Evolutionary conservation across 2,113 vertebrate genomes (phyloP).

Genomic region (Albula glossodonta): DNA sequence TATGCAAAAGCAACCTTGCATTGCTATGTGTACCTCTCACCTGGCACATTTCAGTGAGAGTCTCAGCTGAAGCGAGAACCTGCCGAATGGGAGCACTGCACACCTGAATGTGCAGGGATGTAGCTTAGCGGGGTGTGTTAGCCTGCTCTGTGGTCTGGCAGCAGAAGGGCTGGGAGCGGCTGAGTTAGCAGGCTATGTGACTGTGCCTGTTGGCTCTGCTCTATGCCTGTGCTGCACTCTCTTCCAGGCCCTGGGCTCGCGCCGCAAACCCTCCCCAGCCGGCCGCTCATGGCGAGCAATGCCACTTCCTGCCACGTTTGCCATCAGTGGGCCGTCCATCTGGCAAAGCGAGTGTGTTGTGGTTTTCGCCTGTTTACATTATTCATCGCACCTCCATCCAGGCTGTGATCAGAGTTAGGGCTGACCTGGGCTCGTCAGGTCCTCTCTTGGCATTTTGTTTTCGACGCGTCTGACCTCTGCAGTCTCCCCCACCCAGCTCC

Average conservation of each 20-base stretch:
- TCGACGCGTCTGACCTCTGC: background rate
- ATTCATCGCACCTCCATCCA: slow-evolving; percentile 13
- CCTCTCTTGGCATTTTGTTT: background rate
- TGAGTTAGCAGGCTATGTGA: background rate
- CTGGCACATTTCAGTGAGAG: too few species aligned
- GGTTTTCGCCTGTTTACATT: slow-evolving; percentile 23
- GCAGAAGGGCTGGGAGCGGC: too few species aligned
- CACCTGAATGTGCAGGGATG: too few species aligned
- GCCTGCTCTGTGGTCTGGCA: too few species aligned
- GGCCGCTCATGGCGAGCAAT: background rate
- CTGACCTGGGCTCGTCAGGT: background rate
- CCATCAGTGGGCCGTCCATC: slow-evolving; percentile 26
- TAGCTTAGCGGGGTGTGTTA: too few species aligned
- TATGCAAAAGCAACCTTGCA: too few species aligned
- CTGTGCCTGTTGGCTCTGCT: background rate
- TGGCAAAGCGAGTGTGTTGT: background rate
- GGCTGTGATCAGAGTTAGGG: slow-evolving; percentile 27
- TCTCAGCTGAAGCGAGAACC: too few species aligned
- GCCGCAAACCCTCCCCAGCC: background rate
- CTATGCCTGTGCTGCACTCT: background rate
- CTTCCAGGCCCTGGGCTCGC: background rate
- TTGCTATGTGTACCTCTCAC: too few species aligned
- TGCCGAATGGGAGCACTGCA: too few species aligned
- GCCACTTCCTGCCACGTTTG: background rate
- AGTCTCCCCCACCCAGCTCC: background rate